These are phyloP conservation scores for Aphaenogaster ashmeadi DNA, from an alignment of 1,140 invertebrate genomes.

Conservation along the genomic window DNA sequence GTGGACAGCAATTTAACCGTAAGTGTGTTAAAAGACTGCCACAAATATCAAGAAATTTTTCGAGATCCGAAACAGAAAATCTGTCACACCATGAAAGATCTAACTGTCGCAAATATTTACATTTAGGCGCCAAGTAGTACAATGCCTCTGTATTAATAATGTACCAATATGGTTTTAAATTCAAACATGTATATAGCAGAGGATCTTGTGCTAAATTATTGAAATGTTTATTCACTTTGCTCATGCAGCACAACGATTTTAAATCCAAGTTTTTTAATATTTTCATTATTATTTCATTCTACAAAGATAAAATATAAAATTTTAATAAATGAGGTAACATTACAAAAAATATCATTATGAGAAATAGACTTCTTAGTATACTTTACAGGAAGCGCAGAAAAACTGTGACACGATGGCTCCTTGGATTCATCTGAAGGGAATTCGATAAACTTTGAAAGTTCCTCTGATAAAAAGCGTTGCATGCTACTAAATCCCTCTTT, in stretches of 20 bases:
- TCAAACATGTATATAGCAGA: constrained; percentile 92
- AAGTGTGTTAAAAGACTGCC: constrained; percentile 91
- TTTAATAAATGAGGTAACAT: neutral
- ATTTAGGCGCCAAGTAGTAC: constrained; percentile 87
- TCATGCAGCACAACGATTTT: constrained; percentile 91
- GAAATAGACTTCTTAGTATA: constrained; percentile 3
- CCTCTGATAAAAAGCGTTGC: constrained; percentile 85
- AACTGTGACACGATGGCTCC: constrained; percentile 80
- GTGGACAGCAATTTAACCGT: constrained; percentile 92
- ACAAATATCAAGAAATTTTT: constrained; percentile 90
- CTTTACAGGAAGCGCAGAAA: constrained; percentile 85
- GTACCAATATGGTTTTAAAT: constrained; percentile 92
- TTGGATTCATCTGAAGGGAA: constrained; percentile 71
- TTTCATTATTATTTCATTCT: constrained; percentile 92
- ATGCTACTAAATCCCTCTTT: constrained; percentile 84
- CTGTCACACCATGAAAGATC: constrained; percentile 97
- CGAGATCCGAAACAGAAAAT: constrained; percentile 88
- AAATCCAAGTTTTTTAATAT: constrained; percentile 94
- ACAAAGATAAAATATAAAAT: constrained; percentile 74
- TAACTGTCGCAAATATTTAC: constrained; percentile 91
- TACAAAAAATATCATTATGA: constrained; percentile 46
- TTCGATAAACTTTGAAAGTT: constrained; percentile 84
- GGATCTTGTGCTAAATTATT: constrained; percentile 92
- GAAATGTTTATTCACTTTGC: constrained; percentile 92
- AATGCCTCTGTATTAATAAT: constrained; percentile 88